Evolutionary conservation across 2,113 vertebrate genomes (phyloP).

Genomic region (Ciconia boyciana): DNA sequence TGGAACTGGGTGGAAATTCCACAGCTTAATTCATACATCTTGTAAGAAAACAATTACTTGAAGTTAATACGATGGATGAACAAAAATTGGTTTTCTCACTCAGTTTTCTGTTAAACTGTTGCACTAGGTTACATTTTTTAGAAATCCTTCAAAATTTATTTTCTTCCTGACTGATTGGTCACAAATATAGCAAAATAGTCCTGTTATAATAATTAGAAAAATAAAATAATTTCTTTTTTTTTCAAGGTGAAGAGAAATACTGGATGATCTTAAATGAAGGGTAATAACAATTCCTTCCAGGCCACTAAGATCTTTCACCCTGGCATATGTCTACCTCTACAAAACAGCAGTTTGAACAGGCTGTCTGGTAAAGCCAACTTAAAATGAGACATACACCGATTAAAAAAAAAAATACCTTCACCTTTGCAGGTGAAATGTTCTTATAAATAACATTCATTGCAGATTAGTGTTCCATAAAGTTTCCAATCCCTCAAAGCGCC

Average conservation of each 20-base stretch:
- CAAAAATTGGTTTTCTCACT: not conserved
- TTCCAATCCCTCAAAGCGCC: not conserved
- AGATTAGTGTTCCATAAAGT: conserved; percentile 39
- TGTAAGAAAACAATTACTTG: not conserved
- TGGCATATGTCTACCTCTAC: not conserved
- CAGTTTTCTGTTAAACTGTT: not conserved
- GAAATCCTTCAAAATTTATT: not conserved
- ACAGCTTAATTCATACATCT: not conserved
- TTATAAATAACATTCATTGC: conserved; percentile 47
- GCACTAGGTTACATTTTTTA: not conserved
- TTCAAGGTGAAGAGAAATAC: not conserved
- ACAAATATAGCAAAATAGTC: not conserved
- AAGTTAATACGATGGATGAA: not conserved
- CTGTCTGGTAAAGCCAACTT: not conserved
- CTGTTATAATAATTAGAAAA: not conserved
- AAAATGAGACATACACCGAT: not conserved
- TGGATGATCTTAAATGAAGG: not conserved
- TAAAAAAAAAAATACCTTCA: not conserved
- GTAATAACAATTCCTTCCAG: not conserved
- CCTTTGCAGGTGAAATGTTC: not conserved
- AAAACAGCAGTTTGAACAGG: not conserved
- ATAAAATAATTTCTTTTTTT: not conserved
- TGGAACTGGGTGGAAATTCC: not conserved
- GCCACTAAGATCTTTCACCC: not conserved
- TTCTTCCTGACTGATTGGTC: not conserved